These are phyloP conservation scores for Pocillopora grandis DNA, from an alignment of 92 coral and sea anemone genomes.

Conservation along the genomic window DNA sequence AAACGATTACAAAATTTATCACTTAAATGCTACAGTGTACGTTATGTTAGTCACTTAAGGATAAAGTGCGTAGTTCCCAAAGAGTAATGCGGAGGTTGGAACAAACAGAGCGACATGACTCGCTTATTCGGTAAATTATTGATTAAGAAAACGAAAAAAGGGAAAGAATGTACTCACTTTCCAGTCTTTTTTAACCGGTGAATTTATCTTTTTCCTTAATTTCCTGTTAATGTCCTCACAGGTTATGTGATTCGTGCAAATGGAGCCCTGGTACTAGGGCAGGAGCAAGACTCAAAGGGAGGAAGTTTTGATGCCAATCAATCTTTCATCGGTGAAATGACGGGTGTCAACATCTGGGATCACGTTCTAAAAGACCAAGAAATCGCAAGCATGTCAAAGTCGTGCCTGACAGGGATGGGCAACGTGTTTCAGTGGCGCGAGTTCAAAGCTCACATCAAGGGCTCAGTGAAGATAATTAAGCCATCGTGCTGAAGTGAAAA, in stretches of 20 bases:
- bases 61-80: too few species aligned
- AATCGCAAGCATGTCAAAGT: neutral
- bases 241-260: constrained; percentile 6
- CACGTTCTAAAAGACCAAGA: neutral
- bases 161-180: too few species aligned
- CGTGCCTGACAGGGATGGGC: constrained; percentile 17
- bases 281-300: neutral
- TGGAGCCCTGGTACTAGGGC: constrained; percentile 3
- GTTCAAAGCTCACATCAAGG: constrained; percentile 1
- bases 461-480: neutral
- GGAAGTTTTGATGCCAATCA: neutral
- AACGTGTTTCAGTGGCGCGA: constrained; percentile 8
- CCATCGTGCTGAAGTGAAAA: neutral
- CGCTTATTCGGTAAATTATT: too few species aligned
- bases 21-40: too few species aligned
- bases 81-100: too few species aligned
- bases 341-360: constrained; percentile 10
- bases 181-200: too few species aligned
- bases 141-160: too few species aligned
- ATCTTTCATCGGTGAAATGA: constrained; percentile 17
- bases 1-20: too few species aligned
- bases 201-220: too few species aligned
- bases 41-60: too few species aligned
- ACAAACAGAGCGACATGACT: too few species aligned
- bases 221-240: neutral